A percentile compares a stretch with the other conserved stretches of the same genome.
phyloP scores from a whole-genome alignment of 2,113 vertebrate species.

The Tetrao urogallus region DNA sequence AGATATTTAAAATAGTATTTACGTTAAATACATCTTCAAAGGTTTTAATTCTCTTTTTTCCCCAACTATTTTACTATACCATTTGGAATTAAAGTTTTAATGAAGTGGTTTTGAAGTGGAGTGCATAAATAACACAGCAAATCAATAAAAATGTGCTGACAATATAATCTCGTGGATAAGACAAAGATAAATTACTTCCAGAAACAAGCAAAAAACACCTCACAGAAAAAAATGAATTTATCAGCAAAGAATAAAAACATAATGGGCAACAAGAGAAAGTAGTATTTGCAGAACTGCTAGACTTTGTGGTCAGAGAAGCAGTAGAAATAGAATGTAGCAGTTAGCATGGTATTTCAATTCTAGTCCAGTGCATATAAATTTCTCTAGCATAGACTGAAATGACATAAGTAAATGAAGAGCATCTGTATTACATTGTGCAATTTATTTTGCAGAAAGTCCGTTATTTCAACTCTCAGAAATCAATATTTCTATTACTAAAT shows the following conservation, averaged over 20 bases:
- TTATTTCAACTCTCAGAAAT: neutral
- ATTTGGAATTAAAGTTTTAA: neutral
- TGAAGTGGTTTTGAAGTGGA: neutral
- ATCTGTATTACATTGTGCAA: neutral
- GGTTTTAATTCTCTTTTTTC: neutral
- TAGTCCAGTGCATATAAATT: neutral
- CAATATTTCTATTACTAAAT: neutral
- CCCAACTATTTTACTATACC: neutral
- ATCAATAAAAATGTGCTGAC: neutral
- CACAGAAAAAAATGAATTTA: neutral
- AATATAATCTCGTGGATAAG: neutral
- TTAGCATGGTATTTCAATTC: neutral
- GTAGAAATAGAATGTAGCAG: neutral
- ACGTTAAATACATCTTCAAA: too few relatives aligned
- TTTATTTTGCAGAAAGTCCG: neutral
- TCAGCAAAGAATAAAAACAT: neutral
- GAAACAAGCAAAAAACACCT: neutral
- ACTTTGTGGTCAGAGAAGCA: neutral
- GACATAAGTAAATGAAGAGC: neutral
- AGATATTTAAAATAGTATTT: neutral
- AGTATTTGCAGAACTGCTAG: neutral
- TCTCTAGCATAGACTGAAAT: neutral
- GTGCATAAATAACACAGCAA: neutral
- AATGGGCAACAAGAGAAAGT: neutral
- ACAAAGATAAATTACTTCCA: neutral